phyloP scores from a whole-genome alignment of 2,797 vertebrate genomes.

The Dendrocincla fuliginosa region DNA sequence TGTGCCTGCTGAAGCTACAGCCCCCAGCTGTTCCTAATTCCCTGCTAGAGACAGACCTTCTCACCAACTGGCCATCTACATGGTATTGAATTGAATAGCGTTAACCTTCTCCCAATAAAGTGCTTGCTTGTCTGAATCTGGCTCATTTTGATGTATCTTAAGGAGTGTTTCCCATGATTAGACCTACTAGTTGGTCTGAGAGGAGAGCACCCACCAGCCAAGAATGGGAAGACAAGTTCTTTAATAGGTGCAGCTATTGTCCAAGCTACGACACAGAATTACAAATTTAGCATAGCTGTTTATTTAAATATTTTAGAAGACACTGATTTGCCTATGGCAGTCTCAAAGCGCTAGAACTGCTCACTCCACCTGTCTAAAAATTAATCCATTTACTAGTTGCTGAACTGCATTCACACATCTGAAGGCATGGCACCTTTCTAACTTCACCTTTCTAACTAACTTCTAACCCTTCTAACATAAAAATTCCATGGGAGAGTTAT shows the following conservation, averaged over 20 bases:
- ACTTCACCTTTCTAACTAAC: not conserved
- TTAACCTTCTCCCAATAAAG: not conserved
- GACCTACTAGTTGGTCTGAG: not conserved
- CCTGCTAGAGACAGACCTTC: not conserved
- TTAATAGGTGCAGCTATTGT: not conserved
- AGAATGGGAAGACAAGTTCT: not conserved
- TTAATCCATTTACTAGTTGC: not conserved
- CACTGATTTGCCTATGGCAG: not conserved
- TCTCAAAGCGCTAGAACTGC: not conserved
- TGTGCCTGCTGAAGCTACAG: not conserved
- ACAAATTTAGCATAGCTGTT: not conserved
- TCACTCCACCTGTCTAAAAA: not conserved
- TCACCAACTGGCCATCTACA: not conserved
- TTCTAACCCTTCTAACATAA: no score
- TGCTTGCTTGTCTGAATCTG: not conserved
- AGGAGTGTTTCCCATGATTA: not conserved
- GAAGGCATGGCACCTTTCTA: not conserved
- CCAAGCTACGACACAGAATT: not conserved
- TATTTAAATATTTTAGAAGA: not conserved
- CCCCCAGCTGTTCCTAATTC: not conserved
- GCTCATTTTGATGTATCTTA: not conserved
- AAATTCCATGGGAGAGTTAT: not conserved
- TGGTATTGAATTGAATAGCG: not conserved
- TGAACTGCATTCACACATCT: rapidly evolving
- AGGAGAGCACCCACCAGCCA: not conserved